A percentile compares a stretch with the other conserved stretches of the same genome.
phyloP scores from a whole-genome alignment of 1,140 invertebrate genomes.

The Drosophila navojoa region DNA sequence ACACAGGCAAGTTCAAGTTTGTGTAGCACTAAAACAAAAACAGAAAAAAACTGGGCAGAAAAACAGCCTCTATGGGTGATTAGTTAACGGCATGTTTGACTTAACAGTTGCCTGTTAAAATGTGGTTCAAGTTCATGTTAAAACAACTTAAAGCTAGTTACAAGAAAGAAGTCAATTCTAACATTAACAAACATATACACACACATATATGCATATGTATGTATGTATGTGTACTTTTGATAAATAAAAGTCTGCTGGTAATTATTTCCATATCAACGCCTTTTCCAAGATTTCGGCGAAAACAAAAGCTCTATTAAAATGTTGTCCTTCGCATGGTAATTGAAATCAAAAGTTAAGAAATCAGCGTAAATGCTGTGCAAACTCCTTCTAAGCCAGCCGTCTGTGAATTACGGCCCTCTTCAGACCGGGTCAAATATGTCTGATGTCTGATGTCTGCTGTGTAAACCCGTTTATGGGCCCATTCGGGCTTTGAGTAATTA shows the following conservation, averaged over 20 bases:
- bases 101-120: background rate
- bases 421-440: slow-evolving; percentile 12
- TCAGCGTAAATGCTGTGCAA: slow-evolving; percentile 35
- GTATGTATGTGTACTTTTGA: slow-evolving; percentile 29
- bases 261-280: slow-evolving; percentile 75
- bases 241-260: slow-evolving; percentile 65
- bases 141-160: slow-evolving; percentile 16
- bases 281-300: slow-evolving; percentile 60
- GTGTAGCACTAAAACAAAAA: slow-evolving; percentile 11
- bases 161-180: no score
- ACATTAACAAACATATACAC: background rate
- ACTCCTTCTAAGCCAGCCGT: slow-evolving; percentile 71
- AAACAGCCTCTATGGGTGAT: slow-evolving; percentile 58
- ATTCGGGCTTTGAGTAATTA: slow-evolving; percentile 58
- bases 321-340: slow-evolving; percentile 68
- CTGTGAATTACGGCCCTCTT: slow-evolving; percentile 71
- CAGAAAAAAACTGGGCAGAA: background rate
- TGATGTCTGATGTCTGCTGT: slow-evolving; percentile 40
- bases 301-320: slow-evolving; percentile 43
- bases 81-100: slow-evolving; percentile 54
- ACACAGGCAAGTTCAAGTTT: slow-evolving; percentile 68
- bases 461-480: slow-evolving; percentile 50
- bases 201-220: background rate
- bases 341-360: slow-evolving; percentile 66
- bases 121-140: background rate